Evolutionary conservation across 2,888 invertebrate genomes (phyloP), one percentile per base, ranked within the genome.

Genomic region (Eumerus sabulonum): DNA sequence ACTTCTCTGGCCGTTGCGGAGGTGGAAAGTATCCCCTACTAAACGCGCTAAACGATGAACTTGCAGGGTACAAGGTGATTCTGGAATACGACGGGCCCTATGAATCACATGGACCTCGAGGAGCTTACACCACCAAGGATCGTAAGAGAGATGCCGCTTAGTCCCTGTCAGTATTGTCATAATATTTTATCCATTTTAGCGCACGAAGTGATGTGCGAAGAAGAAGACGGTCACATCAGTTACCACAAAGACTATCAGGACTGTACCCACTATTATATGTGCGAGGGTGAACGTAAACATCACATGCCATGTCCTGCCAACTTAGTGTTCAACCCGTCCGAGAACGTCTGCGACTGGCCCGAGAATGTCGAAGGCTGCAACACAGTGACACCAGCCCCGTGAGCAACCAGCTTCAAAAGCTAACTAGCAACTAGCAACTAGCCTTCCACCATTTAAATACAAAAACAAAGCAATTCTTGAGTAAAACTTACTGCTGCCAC

Each of bases 281-380:
- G 97, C 86, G 97, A 97, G 90, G 97, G 97, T 36, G 97, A 97
- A 87, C 92, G 97, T 62, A 96, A 96, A 87, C 97, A 97, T 86
- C 97, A 97, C 90, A 97, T 97, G 97, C 97, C 97, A 50, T 98
- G 97, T 87, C 97, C 97, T 7, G 92, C 93, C 57, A 96, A 97
- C 89, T 91, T 98, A 76, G 97, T 97, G 12, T 98, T 97, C 90
- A 97, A 98, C 88, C 93, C 93, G 44, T 95, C 96, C 85, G 96
- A 97, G 86, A 97, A 96, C 86, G 97, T 98, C 9, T 98, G 97
- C 87, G 98, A 98, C 90, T 97, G 97, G 97, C 96, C 97, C 0
- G 97, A 97, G 86, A 97, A 97, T 85, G 97, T 97, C 0, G 96
- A 96, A 87, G 95, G 96, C 16, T 97, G 97, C 85, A 91, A 91